Evolutionary conservation across 1,140 invertebrate genomes (phyloP).

Genomic region (Panagrolaimus sp.): DNA sequence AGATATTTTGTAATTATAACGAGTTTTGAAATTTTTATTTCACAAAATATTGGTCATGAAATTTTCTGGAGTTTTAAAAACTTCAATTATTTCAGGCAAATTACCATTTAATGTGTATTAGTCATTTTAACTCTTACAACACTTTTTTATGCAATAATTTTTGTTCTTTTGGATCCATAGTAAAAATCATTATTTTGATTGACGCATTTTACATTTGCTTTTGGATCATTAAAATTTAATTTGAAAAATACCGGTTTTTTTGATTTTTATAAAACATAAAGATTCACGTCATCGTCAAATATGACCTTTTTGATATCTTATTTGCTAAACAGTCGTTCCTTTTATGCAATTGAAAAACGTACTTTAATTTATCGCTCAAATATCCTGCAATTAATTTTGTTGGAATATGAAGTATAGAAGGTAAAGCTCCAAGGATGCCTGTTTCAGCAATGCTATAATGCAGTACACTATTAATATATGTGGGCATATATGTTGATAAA

Average conservation of each 20-base stretch:
- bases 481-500: conserved; percentile 39
- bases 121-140: too few species aligned
- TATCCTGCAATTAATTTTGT: conserved; percentile 15
- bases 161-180: too few species aligned
- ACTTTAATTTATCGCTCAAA: conserved; percentile 15
- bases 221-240: neutral
- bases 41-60: too few species aligned
- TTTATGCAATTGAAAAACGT: neutral
- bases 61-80: too few species aligned
- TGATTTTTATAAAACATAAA: too few species aligned
- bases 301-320: too few species aligned
- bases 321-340: neutral
- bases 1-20: neutral
- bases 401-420: conserved; percentile 17
- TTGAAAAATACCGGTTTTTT: neutral
- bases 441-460: conserved; percentile 16
- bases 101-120: too few species aligned
- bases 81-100: too few species aligned
- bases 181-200: conserved; percentile 1
- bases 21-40: conserved; percentile 14
- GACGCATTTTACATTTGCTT: neutral
- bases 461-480: conserved; percentile 40
- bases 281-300: too few species aligned
- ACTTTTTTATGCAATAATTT: too few species aligned
- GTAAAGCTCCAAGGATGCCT: conserved; percentile 17